These are phyloP conservation scores for Hermaeophaga mercurialis DNA, from an alignment of 2,888 invertebrate species.

Conservation along the genomic window DNA sequence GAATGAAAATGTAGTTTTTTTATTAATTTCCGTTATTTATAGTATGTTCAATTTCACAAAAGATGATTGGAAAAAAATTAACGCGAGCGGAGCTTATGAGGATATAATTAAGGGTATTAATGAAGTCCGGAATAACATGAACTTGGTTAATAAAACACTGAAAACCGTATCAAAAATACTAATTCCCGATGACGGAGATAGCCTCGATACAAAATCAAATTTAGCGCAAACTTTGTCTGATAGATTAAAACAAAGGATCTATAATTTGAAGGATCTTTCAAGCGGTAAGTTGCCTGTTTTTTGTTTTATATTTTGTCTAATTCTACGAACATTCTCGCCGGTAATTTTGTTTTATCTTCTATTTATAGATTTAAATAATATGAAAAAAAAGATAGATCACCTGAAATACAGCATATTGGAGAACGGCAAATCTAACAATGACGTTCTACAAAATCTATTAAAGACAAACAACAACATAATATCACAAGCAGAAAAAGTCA, in stretches of 20 bases:
- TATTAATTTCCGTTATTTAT: slow-evolving; percentile 26
- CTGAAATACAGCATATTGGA: slow-evolving; percentile 60
- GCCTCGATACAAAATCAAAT: slow-evolving; percentile 61
- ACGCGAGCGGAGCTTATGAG: slow-evolving; percentile 70
- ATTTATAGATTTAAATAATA: slow-evolving; percentile 43
- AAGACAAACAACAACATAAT: slow-evolving; percentile 40
- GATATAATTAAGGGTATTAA: slow-evolving; percentile 75
- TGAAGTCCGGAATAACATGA: slow-evolving; percentile 67
- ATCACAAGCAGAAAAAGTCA: slow-evolving; percentile 35
- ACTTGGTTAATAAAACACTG: slow-evolving; percentile 59
- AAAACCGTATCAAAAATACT: slow-evolving; percentile 51
- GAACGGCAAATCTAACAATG: slow-evolving; percentile 47
- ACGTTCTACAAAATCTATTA: slow-evolving; percentile 42
- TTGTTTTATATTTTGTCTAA: too few relatives aligned
- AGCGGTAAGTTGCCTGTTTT: too few relatives aligned
- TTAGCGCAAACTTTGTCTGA: slow-evolving; percentile 63
- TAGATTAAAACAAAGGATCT: slow-evolving; percentile 59
- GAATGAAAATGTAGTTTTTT: too few relatives aligned
- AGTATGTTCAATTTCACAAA: slow-evolving; percentile 51
- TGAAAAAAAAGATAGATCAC: slow-evolving; percentile 55
- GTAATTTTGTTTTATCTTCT: too few relatives aligned
- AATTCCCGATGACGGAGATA: slow-evolving; percentile 57
- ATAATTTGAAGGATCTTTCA: slow-evolving; percentile 43
- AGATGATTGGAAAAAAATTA: slow-evolving; percentile 66
- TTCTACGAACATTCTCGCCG: too few relatives aligned